Evolutionary conservation across 2,113 vertebrate species (phyloP).

Genomic region (Choloepus hoffmanni): DNA sequence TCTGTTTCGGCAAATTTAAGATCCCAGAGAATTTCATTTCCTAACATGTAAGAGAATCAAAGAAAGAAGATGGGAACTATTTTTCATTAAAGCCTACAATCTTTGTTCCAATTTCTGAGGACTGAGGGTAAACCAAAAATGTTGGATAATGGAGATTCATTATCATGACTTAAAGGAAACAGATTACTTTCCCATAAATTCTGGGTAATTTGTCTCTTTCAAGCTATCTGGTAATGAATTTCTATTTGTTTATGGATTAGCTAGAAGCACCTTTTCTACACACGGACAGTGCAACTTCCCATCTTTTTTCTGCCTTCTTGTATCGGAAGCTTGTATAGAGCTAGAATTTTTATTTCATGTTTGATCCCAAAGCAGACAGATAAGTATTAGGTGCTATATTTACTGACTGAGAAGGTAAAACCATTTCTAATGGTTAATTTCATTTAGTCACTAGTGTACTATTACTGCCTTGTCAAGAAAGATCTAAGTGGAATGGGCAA

Average conservation of each 20-base stretch:
- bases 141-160: constrained; percentile 62
- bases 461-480: constrained; percentile 42
- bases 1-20: constrained; percentile 21
- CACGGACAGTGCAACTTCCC: constrained; percentile 58
- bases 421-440: constrained; percentile 47
- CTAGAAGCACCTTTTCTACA: constrained; percentile 45
- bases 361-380: constrained; percentile 52
- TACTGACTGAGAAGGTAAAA: not conserved
- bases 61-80: constrained; percentile 48
- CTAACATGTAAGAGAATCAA: constrained; percentile 47
- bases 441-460: constrained; percentile 62
- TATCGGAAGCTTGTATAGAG: constrained; percentile 39
- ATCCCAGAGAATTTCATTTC: constrained; percentile 47
- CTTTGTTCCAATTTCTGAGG: constrained; percentile 66
- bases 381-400: constrained; percentile 51
- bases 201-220: constrained; percentile 83
- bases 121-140: constrained; percentile 66
- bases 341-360: constrained; percentile 63
- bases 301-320: constrained; percentile 69
- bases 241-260: constrained; percentile 79
- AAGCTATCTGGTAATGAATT: constrained; percentile 81
- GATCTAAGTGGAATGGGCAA: constrained; percentile 17
- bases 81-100: constrained; percentile 57
- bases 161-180: constrained; percentile 77
- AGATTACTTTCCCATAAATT: constrained; percentile 79